Conservation (phyloP, 2,113 vertebrate species). For the Mystacornis crossleyi region DNA sequence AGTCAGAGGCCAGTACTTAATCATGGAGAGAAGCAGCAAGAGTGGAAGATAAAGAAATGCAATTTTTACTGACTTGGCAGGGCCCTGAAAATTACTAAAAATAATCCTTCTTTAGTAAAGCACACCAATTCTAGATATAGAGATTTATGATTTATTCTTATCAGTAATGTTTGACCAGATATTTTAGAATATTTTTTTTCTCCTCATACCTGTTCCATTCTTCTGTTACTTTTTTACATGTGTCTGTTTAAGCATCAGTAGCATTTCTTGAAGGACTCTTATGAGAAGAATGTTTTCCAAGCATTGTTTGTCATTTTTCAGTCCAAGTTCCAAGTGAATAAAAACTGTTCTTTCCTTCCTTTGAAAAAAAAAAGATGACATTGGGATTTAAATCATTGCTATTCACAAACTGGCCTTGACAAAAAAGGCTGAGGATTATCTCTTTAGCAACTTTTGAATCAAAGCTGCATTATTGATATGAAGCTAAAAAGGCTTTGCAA, state of each 20-base stretch:
- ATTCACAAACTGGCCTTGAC: conserved; percentile 26
- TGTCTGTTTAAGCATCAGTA: background rate
- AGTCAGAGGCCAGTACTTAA: conserved; percentile 59
- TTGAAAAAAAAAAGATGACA: conserved; percentile 22
- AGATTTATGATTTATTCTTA: background rate
- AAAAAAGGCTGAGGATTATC: conserved; percentile 61
- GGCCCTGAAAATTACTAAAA: conserved; percentile 19
- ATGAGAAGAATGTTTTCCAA: background rate
- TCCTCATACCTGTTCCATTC: background rate
- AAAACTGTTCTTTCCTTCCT: background rate
- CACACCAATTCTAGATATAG: background rate
- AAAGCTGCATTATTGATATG: conserved; percentile 68
- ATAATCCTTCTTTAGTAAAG: background rate
- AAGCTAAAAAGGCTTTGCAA: conserved; percentile 57
- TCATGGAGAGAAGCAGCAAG: conserved; percentile 34
- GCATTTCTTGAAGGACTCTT: background rate
- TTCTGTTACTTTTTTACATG: background rate
- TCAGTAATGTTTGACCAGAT: background rate
- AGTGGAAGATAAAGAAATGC: conserved; percentile 38
- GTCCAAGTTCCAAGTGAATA: background rate
- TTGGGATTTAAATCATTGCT: conserved; percentile 52
- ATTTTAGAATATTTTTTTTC: background rate
- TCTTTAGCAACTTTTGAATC: conserved; percentile 64
- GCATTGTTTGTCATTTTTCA: conserved; percentile 23
- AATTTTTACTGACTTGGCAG: conserved; percentile 15